Evolutionary conservation across 1,140 invertebrate genomes (phyloP).

Genomic region (Goniozus legneri): DNA sequence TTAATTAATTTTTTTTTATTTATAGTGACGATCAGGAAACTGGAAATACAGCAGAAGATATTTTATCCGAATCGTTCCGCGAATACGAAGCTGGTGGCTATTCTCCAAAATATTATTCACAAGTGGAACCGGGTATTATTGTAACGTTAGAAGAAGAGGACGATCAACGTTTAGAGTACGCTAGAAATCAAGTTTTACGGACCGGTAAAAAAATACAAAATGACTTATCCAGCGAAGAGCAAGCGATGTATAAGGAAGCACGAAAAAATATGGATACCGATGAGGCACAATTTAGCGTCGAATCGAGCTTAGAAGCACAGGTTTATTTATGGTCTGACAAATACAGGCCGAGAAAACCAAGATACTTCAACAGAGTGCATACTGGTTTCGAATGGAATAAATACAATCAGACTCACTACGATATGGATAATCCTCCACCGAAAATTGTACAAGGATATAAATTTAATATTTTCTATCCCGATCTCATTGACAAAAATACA

Average conservation of each 20-base stretch:
- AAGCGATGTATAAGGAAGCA: constrained; percentile 72
- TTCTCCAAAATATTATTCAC: constrained; percentile 71
- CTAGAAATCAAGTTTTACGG: constrained; percentile 62
- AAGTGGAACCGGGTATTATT: constrained; percentile 80
- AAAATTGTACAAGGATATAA: constrained; percentile 99
- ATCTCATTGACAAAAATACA: constrained; percentile 92
- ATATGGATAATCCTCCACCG: constrained; percentile 99
- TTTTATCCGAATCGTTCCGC: constrained; percentile 62
- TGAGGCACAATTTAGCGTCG: constrained; percentile 90
- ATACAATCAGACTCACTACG: constrained; percentile 99
- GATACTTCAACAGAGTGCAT: constrained; percentile 96
- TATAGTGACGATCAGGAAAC: constrained; percentile 45
- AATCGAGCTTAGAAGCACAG: constrained; percentile 80
- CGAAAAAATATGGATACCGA: constrained; percentile 85
- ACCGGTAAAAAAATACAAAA: constrained; percentile 58
- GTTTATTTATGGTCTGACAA: constrained; percentile 97
- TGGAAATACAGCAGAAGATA: constrained; percentile 45
- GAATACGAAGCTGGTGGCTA: constrained; percentile 81
- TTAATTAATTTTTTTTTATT: constrained; percentile 9
- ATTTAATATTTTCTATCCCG: constrained; percentile 99
- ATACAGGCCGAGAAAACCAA: constrained; percentile 93
- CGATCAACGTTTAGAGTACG: constrained; percentile 69
- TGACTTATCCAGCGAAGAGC: constrained; percentile 58
- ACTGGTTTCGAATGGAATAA: constrained; percentile 99
- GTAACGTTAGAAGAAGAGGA: constrained; percentile 80